Conservation (phyloP, 1,140 invertebrate genomes). For the Cotesia typhae region DNA sequence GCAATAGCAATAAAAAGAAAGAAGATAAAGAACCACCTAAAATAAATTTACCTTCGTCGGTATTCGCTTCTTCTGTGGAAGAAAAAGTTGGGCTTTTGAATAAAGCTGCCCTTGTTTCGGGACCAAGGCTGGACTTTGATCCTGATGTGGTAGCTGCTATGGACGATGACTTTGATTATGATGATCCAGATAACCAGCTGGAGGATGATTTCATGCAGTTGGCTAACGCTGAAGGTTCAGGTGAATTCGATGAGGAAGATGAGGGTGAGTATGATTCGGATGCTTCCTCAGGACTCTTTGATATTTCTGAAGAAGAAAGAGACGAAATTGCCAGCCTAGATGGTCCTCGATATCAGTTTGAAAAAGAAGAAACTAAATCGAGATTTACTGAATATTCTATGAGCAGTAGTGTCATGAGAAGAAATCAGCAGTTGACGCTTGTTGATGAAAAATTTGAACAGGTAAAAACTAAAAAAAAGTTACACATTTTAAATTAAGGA, state of each 20-base stretch:
- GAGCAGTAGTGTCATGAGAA: conserved; percentile 87
- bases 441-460: conserved; percentile 93
- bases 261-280: conserved; percentile 57
- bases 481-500: too few relatives aligned
- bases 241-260: conserved; percentile 43
- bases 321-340: conserved; percentile 67
- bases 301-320: conserved; percentile 59
- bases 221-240: conserved; percentile 72
- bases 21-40: conserved; percentile 57
- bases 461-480: conserved; percentile 61
- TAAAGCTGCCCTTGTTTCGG: conserved; percentile 81
- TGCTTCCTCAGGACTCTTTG: conserved; percentile 53
- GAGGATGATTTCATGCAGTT: conserved; percentile 92
- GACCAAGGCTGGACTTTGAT: conserved; percentile 84
- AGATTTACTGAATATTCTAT: conserved; percentile 94
- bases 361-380: conserved; percentile 84
- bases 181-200: conserved; percentile 83
- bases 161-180: conserved; percentile 90
- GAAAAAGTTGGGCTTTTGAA: conserved; percentile 90
- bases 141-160: conserved; percentile 92
- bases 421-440: conserved; percentile 84
- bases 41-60: conserved; percentile 84
- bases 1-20: conserved; percentile 45
- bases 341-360: conserved; percentile 64
- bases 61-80: conserved; percentile 89